Percentiles rank a stretch among this genome's conserved stretches.
phyloP scores from a whole-genome alignment of 2,888 invertebrate species.

The Lycophotia porphyrea region DNA sequence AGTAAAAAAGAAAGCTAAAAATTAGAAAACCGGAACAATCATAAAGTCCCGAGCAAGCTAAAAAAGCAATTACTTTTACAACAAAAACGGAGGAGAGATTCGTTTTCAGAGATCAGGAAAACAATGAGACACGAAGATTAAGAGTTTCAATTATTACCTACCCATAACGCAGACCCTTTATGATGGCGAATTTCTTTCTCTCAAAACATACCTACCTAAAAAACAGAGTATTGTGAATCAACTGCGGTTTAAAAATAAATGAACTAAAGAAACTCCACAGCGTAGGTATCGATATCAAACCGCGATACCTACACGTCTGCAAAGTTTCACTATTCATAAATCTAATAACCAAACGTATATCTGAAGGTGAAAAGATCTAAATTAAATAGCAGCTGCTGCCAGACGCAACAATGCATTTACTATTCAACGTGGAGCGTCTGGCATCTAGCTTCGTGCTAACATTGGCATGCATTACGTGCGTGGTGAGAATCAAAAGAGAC shows the following conservation, averaged over 20 bases:
- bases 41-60: constrained; percentile 1
- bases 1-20: neutral
- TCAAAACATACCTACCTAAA: neutral
- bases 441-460: neutral
- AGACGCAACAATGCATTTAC: constrained; percentile 29
- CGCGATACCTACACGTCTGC: neutral
- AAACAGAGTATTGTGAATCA: neutral
- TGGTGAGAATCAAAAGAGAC: constrained; percentile 20
- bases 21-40: neutral
- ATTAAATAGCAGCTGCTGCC: constrained; percentile 1
- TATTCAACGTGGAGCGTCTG: constrained; percentile 15
- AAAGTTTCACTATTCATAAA: neutral
- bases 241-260: neutral
- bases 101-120: constrained; percentile 2
- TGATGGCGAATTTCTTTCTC: neutral
- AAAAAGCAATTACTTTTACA: constrained; percentile 39
- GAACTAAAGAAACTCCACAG: neutral
- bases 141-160: constrained; percentile 10
- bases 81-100: constrained; percentile 13
- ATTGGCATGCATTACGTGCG: constrained; percentile 38
- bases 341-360: neutral
- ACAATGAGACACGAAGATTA: constrained; percentile 5
- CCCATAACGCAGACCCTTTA: neutral
- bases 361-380: constrained; percentile 1
- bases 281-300: neutral